These are phyloP conservation scores for Calliopum simillimum DNA, from an alignment of 2,888 invertebrate species.

Conservation along the genomic window DNA sequence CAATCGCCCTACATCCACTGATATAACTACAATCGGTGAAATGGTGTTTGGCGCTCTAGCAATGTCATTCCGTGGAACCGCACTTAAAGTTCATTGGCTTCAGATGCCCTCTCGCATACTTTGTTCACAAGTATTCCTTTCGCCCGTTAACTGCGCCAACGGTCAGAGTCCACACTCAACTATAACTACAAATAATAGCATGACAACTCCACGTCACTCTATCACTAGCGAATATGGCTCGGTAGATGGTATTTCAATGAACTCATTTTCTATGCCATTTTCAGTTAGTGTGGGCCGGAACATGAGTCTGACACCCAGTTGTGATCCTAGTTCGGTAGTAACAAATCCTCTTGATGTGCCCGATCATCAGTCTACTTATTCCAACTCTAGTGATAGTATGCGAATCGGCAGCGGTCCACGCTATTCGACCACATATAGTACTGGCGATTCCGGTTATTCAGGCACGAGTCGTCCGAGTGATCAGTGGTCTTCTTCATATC, in stretches of 20 bases:
- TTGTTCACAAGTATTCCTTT: conserved; percentile 74
- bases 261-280: conserved; percentile 64
- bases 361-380: conserved; percentile 51
- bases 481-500: conserved; percentile 62
- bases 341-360: conserved; percentile 62
- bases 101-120: conserved; percentile 68
- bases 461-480: conserved; percentile 62
- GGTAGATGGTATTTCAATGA: conserved; percentile 64
- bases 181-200: conserved; percentile 50
- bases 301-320: conserved; percentile 52
- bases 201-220: conserved; percentile 62
- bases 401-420: conserved; percentile 48
- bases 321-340: conserved; percentile 47
- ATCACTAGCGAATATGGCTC: conserved; percentile 64
- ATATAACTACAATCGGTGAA: conserved; percentile 84
- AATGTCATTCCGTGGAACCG: conserved; percentile 87
- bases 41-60: conserved; percentile 94
- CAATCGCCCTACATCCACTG: conserved; percentile 73
- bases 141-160: conserved; percentile 64
- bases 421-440: conserved; percentile 62
- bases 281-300: conserved; percentile 58
- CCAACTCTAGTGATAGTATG: conserved; percentile 46
- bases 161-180: conserved; percentile 57
- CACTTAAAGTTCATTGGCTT: conserved; percentile 79
- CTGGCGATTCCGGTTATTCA: conserved; percentile 66